A percentile compares a stretch with the other conserved stretches of the same genome.
These are phyloP conservation scores for Gallinago nigripennis DNA, from an alignment of 2,797 vertebrate genomes.

Conservation along the genomic window DNA sequence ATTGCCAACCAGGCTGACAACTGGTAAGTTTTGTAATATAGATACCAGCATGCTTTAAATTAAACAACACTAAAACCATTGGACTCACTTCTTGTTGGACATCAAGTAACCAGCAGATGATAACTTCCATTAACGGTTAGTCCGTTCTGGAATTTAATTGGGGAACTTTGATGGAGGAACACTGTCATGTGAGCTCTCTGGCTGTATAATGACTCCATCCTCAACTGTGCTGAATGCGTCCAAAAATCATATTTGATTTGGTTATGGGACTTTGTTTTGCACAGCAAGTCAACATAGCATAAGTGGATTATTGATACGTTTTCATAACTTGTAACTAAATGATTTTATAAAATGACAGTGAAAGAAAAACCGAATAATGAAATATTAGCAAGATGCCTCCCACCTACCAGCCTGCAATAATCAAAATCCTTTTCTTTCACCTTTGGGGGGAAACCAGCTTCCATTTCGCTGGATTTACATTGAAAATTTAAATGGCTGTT, in stretches of 20 bases:
- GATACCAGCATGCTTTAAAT: background rate
- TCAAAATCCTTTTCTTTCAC: background rate
- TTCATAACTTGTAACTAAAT: background rate
- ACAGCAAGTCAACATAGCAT: background rate
- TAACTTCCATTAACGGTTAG: background rate
- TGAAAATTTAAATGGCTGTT: background rate
- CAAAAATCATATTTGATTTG: background rate
- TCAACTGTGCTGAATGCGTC: background rate
- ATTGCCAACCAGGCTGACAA: background rate
- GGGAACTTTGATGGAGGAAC: background rate
- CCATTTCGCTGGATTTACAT: background rate
- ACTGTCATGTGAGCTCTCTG: background rate
- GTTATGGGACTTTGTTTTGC: background rate
- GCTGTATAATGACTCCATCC: background rate
- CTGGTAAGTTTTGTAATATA: background rate
- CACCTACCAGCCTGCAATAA: background rate
- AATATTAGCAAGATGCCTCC: background rate
- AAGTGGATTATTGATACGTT: background rate
- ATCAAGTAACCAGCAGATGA: background rate
- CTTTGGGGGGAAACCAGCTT: background rate
- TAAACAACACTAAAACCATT: background rate
- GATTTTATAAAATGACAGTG: background rate
- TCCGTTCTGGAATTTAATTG: background rate
- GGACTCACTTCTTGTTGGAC: background rate
- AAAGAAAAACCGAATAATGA: background rate